A percentile compares a stretch with the other conserved stretches of the same genome.
Conservation (phyloP, 2,797 vertebrate species). For the Microchirus variegatus region DNA sequence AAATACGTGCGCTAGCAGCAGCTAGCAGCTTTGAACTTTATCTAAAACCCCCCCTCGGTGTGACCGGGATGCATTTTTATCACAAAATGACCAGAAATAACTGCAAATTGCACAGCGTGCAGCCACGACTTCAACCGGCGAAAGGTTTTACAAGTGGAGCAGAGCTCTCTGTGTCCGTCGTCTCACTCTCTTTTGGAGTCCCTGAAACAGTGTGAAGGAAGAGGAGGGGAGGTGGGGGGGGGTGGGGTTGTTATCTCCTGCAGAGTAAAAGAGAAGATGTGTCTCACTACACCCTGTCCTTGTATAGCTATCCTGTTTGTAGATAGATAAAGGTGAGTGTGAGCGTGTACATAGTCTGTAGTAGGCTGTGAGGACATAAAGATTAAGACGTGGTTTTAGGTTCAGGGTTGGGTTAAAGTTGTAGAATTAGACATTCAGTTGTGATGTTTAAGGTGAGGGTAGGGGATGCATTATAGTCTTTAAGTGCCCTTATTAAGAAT, state of each 20-base stretch:
- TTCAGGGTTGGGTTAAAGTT: no score
- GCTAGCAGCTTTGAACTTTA: slow-evolving; percentile 54
- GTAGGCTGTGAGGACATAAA: not conserved
- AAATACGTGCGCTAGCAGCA: slow-evolving; percentile 47
- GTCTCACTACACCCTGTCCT: slow-evolving; percentile 45
- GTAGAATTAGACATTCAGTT: no score
- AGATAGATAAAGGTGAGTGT: slow-evolving; percentile 46
- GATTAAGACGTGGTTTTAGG: no score
- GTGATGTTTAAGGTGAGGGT: no score
- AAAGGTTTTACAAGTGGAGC: slow-evolving; percentile 32
- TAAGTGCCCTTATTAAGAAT: no score
- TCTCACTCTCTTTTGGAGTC: slow-evolving; percentile 48
- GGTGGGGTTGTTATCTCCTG: slow-evolving; percentile 64
- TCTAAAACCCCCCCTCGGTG: slow-evolving; percentile 43
- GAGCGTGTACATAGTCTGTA: slow-evolving; percentile 19
- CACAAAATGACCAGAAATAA: slow-evolving; percentile 31
- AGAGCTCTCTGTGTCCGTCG: slow-evolving; percentile 20
- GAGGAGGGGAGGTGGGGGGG: no score
- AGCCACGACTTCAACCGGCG: slow-evolving; percentile 31
- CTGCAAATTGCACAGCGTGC: slow-evolving; percentile 17
- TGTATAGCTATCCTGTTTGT: slow-evolving; percentile 61
- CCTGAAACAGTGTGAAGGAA: slow-evolving; percentile 63
- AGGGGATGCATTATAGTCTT: no score
- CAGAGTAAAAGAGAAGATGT: slow-evolving; percentile 48
- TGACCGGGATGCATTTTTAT: slow-evolving; percentile 25